These are phyloP conservation scores for Leptodactylus fallax DNA, from an alignment of 2,797 vertebrate genomes.

Conservation along the genomic window DNA sequence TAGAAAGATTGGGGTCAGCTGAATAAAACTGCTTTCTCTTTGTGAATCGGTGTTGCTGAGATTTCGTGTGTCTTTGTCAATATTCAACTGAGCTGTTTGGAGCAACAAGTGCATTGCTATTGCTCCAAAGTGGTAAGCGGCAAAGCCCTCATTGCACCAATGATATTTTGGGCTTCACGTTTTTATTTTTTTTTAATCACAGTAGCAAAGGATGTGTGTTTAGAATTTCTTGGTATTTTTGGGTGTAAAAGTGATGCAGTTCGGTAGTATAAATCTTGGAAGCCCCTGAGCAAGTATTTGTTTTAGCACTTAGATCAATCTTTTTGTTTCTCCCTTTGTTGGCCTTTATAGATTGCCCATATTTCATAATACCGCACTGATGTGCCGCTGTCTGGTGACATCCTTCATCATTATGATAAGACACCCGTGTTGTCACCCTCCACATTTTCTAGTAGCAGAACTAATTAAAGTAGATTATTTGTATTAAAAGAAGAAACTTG, in stretches of 20 bases:
- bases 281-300: neutral
- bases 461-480: slow-evolving; percentile 32
- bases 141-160: too few relatives aligned
- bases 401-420: neutral
- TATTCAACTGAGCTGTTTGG: too few relatives aligned
- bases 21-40: too few relatives aligned
- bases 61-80: too few relatives aligned
- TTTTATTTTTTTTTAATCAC: too few relatives aligned
- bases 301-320: neutral
- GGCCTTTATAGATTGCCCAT: neutral
- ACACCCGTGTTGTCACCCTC: neutral
- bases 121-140: too few relatives aligned
- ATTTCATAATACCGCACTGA: neutral
- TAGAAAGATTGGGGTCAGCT: too few relatives aligned
- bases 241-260: neutral
- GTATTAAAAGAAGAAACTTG: slow-evolving; percentile 13
- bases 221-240: neutral
- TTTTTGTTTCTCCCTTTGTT: neutral
- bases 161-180: too few relatives aligned
- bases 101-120: too few relatives aligned
- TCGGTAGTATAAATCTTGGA: neutral
- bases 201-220: neutral
- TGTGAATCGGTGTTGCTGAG: too few relatives aligned
- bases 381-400: neutral
- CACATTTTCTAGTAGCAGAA: neutral